These are phyloP conservation scores for Meloidogyne floridensis DNA, from an alignment of 1,140 invertebrate species.

Conservation along the genomic window DNA sequence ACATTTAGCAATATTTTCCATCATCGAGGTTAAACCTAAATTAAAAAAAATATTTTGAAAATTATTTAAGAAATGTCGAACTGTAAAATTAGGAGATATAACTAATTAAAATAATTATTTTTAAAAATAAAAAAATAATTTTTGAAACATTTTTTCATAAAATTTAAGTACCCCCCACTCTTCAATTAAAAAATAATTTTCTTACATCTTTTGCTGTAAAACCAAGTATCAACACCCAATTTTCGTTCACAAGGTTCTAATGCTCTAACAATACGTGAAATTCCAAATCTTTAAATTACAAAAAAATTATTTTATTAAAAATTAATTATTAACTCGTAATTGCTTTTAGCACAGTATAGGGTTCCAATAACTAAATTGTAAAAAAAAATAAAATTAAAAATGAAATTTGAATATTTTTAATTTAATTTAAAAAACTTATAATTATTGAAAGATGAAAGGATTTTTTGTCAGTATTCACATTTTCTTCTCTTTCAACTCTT, in stretches of 20 bases:
- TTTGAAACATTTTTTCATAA: too few species aligned
- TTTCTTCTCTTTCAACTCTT: slow-evolving; percentile 97
- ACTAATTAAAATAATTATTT: too few species aligned
- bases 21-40: slow-evolving; percentile 76
- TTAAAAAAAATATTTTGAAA: not conserved
- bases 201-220: slow-evolving; percentile 88
- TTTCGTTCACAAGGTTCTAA: slow-evolving; percentile 93
- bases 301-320: not conserved
- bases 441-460: slow-evolving; percentile 96
- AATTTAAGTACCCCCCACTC: not conserved
- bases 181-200: not conserved
- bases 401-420: not conserved
- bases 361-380: slow-evolving; percentile 93
- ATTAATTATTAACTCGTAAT: slow-evolving; percentile 76
- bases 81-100: not conserved
- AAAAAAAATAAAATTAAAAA: slow-evolving; percentile 8
- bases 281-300: slow-evolving; percentile 75
- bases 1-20: slow-evolving; percentile 78
- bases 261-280: slow-evolving; percentile 93
- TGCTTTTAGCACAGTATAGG: slow-evolving; percentile 92
- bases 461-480: slow-evolving; percentile 85
- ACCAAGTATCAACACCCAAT: slow-evolving; percentile 93
- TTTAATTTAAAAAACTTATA: slow-evolving; percentile 15
- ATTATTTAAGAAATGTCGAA: not conserved
- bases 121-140: too few species aligned